These are phyloP conservation scores for Aphelocoma californica DNA, from an alignment of 2,797 vertebrate genomes.

Conservation along the genomic window DNA sequence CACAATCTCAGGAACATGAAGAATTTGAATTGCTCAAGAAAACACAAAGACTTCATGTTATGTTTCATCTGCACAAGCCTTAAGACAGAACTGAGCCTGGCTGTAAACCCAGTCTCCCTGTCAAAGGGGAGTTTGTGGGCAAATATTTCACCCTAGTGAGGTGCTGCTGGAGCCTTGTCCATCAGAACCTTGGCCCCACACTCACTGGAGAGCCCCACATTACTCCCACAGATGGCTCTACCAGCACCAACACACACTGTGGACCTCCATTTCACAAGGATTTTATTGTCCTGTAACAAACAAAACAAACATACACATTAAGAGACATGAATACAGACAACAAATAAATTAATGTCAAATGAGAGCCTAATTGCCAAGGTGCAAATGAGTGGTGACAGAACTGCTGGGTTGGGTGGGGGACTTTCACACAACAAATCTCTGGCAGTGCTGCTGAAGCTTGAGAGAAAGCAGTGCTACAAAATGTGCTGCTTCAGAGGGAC, in stretches of 20 bases:
- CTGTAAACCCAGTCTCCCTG: not conserved
- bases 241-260: not conserved
- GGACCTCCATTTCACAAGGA: not conserved
- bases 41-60: not conserved
- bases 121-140: not conserved
- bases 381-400: not conserved
- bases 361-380: slow-evolving; percentile 36
- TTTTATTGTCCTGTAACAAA: slow-evolving; percentile 66
- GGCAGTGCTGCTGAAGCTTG: not conserved
- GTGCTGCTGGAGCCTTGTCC: not conserved
- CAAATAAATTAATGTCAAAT: slow-evolving; percentile 69
- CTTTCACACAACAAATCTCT: not conserved
- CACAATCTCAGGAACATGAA: not conserved
- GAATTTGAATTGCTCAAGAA: not conserved
- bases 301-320: slow-evolving; percentile 28
- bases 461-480: slow-evolving; percentile 9
- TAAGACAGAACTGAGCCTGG: not conserved
- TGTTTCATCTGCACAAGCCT: not conserved
- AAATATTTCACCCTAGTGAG: not conserved
- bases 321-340: slow-evolving; percentile 23
- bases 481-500: not conserved
- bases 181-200: not conserved
- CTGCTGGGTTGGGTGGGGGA: not conserved
- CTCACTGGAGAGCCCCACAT: not conserved
- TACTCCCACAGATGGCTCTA: not conserved